Evolutionary conservation across 2,797 vertebrate species (phyloP).

Genomic region (Pipistrellus nathusii): DNA sequence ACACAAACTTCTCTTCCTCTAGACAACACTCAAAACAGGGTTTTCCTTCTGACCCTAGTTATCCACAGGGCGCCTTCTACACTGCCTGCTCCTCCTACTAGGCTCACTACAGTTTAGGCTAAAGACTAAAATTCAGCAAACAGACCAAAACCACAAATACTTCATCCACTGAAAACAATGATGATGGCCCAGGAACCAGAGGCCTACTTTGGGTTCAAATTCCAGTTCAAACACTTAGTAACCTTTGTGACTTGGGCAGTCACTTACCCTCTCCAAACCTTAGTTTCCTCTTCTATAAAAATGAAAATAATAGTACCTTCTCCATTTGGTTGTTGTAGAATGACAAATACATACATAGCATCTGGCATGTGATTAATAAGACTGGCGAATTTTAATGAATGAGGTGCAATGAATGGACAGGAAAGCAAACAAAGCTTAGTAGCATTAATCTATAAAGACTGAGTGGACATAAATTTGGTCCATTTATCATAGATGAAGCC

Average conservation of each 20-base stretch:
- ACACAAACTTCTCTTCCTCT: neutral
- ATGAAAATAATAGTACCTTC: neutral
- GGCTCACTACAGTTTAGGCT: neutral
- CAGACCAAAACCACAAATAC: neutral
- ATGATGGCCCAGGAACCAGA: neutral
- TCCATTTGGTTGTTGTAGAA: neutral
- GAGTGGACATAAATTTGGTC: neutral
- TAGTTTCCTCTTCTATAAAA: neutral
- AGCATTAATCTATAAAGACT: neutral
- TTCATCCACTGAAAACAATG: neutral
- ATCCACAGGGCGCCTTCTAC: neutral
- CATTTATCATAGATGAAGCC: conserved; percentile 1
- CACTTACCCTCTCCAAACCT: neutral
- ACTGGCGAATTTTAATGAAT: neutral
- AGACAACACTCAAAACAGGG: neutral
- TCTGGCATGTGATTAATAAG: conserved; percentile 30
- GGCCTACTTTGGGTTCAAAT: neutral
- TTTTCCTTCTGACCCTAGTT: neutral
- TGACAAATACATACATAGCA: neutral
- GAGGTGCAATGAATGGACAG: neutral
- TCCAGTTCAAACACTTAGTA: neutral
- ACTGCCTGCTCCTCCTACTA: neutral
- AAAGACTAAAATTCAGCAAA: neutral
- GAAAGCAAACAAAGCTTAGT: neutral
- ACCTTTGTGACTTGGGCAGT: neutral